Evolutionary conservation across 2,888 invertebrate genomes (phyloP).

Genomic region (Lathronympha strigana): DNA sequence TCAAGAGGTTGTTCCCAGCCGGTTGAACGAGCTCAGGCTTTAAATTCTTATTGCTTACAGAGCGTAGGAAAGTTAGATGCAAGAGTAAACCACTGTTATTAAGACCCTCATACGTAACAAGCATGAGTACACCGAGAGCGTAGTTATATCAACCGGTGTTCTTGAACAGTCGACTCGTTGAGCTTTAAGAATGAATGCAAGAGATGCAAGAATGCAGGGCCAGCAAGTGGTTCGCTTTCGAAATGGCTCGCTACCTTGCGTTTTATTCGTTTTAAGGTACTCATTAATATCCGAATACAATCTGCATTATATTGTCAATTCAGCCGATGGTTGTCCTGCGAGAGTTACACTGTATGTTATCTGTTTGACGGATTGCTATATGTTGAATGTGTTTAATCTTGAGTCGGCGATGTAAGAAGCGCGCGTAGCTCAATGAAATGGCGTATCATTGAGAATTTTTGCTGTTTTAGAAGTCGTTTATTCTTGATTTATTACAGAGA

Average conservation of each 20-base stretch:
- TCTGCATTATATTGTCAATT: slow-evolving; percentile 39
- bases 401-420: background rate
- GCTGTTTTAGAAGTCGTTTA: background rate
- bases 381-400: slow-evolving; percentile 1
- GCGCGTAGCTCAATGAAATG: background rate
- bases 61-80: background rate
- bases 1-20: slow-evolving; percentile 57
- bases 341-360: slow-evolving; percentile 34
- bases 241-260: slow-evolving; percentile 66
- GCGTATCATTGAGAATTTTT: background rate
- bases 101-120: background rate
- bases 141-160: background rate
- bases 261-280: slow-evolving; percentile 47
- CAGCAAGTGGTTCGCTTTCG: slow-evolving; percentile 71
- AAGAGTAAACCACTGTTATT: background rate
- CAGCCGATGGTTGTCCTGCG: slow-evolving; percentile 32
- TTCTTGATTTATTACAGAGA: background rate
- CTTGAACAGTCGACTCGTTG: background rate
- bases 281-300: slow-evolving; percentile 48
- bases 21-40: slow-evolving; percentile 69
- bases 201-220: slow-evolving; percentile 76
- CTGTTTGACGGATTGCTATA: slow-evolving; percentile 36
- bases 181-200: background rate
- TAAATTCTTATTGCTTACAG: background rate
- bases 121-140: background rate